Conservation (phyloP, 30 jellyfish, hydroid and myxozoan genomes). For the Mastigias papua region DNA sequence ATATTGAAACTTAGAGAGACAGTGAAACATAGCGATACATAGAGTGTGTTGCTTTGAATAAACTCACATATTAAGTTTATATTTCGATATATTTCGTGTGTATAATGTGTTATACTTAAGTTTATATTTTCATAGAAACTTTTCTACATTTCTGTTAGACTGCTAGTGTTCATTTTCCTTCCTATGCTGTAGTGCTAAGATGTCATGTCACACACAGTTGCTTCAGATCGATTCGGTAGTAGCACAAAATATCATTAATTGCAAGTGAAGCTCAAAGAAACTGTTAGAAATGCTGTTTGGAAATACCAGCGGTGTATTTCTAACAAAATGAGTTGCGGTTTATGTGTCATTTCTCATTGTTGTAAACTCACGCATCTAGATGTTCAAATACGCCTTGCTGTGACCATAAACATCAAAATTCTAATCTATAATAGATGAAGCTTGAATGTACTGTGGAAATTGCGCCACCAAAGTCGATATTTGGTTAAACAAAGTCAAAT, state of each 20-base stretch:
- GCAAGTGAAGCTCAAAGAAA: too few species aligned
- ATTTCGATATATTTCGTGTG: too few species aligned
- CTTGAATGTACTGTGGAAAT: constrained; percentile 10
- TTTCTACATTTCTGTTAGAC: too few species aligned
- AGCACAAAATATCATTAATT: background rate
- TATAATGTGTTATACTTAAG: too few species aligned
- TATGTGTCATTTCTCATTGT: background rate
- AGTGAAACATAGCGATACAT: too few species aligned
- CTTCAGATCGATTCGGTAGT: background rate
- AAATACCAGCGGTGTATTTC: background rate
- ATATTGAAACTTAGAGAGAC: too few species aligned
- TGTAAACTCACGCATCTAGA: constrained; percentile 5
- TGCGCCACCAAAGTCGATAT: constrained; percentile 41
- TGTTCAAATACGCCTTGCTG: background rate
- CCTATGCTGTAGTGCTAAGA: too few species aligned
- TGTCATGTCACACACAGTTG: too few species aligned
- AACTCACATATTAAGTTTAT: too few species aligned
- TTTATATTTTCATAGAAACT: too few species aligned
- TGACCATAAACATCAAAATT: constrained; percentile 29
- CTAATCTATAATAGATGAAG: constrained; percentile 41
- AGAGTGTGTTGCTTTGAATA: too few species aligned
- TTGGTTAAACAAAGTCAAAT: constrained; percentile 41
- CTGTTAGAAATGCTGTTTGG: background rate
- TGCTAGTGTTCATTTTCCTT: too few species aligned
- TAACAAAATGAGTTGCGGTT: constrained; percentile 10